A percentile compares a stretch with the other conserved stretches of the same genome.
phyloP scores from a whole-genome alignment of 1,140 invertebrate species.

The Drosophila suzukii region DNA sequence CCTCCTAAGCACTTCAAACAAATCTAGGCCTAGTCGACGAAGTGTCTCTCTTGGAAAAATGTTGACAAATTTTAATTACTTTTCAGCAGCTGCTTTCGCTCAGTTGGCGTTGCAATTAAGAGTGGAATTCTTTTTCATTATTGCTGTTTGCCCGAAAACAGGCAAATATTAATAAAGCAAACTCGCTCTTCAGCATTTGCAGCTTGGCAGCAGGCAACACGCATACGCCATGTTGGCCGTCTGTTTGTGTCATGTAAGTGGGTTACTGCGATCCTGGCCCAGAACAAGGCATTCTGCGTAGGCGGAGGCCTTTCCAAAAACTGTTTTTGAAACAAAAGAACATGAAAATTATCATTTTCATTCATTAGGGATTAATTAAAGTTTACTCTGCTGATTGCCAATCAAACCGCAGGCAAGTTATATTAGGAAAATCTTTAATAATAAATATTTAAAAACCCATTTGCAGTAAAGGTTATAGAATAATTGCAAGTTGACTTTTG shows the following conservation, averaged over 20 bases:
- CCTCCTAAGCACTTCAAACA: slow-evolving; percentile 10
- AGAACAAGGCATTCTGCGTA: background rate
- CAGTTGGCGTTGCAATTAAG: slow-evolving; percentile 71
- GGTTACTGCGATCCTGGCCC: slow-evolving; percentile 38
- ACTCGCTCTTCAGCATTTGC: slow-evolving; percentile 21
- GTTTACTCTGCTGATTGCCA: background rate
- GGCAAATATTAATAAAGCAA: slow-evolving; percentile 49
- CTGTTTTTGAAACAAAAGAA: background rate
- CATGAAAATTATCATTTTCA: background rate
- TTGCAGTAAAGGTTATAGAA: background rate
- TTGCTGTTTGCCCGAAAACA: slow-evolving; percentile 64
- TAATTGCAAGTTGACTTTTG: background rate
- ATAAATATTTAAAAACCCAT: background rate
- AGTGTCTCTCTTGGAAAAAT: slow-evolving; percentile 44
- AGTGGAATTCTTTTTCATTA: slow-evolving; percentile 77
- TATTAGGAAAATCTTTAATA: no score
- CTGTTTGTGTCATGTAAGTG: slow-evolving; percentile 73
- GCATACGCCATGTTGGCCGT: slow-evolving; percentile 78
- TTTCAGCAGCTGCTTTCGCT: slow-evolving; percentile 58
- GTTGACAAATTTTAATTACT: slow-evolving; percentile 82
- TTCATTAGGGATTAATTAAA: background rate
- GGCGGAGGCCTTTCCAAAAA: background rate
- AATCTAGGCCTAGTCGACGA: slow-evolving; percentile 25
- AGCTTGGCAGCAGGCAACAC: slow-evolving; percentile 60
- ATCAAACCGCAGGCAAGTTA: no score